Evolutionary conservation across 2,888 invertebrate genomes (phyloP), one percentile per base, ranked within the genome.

Genomic region (Aphidoletes aphidimyza): DNA sequence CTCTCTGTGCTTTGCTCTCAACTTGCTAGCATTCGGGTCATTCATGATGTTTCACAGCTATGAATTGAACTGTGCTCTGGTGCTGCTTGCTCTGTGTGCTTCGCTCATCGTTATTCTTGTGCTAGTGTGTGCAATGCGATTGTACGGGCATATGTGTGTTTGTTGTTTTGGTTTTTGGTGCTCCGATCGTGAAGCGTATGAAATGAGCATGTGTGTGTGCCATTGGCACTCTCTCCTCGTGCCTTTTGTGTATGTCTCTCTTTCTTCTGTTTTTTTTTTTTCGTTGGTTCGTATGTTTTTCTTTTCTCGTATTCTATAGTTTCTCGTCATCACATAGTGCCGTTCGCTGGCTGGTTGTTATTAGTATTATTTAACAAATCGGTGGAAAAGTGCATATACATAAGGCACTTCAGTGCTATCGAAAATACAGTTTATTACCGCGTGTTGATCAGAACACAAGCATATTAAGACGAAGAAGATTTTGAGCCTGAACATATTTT

Each of bases 321-420:
- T 69, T 69, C n/a, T 69, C 69, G 69, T 69, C 69, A 69, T 69
- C 69, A 69, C 30, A n/a, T n/a, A 54, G 54, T 69, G 69, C 69
- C 69, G 69, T 69, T 47, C 17, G 47, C 17, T 47, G 47, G 6
- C 17, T 11, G 22, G 8, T 3, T 69, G 14, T 69, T 69, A 69
- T 69, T 69, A 69, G 30, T 69, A 69, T 69, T 69, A 69, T 69
- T 69, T 14, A 69, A 69, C 69, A 69, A n/a, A 69, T 69, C 69
- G 69, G 81, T 37, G 81, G 81, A 81, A 81, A 81, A 81, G 37
- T 81, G 81, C 81, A 81, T 81, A 81, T 81, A 81, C 81, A 81
- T 39, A n/a, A n/a, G n/a, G 39, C 37, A 37, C 81, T 81, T 81
- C 81, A 8, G 81, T 81, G 81, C 81, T 39, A 81, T 81, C 81